Percentiles rank a stretch among this genome's conserved stretches.
These are phyloP conservation scores for Drosophila neocordata DNA, from an alignment of 1,140 invertebrate species.

Conservation along the genomic window DNA sequence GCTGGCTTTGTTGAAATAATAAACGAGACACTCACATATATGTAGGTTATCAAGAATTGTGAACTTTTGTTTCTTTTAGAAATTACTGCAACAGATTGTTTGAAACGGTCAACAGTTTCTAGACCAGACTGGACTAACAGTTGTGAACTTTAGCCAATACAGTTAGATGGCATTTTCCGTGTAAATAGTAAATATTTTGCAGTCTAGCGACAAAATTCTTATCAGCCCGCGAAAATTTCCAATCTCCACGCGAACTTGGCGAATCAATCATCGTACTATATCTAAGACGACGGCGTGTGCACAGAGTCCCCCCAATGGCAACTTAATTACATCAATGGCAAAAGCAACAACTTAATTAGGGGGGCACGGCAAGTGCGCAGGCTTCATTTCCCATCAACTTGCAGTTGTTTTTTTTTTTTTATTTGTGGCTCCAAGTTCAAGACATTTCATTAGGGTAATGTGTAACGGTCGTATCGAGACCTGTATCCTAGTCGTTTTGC, in stretches of 20 bases:
- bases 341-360: slow-evolving; percentile 25
- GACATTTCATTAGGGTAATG: slow-evolving; percentile 51
- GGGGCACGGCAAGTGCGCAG: slow-evolving; percentile 42
- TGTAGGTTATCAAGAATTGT: neutral
- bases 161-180: slow-evolving; percentile 19
- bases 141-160: slow-evolving; percentile 42
- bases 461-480: slow-evolving; percentile 11
- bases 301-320: slow-evolving; percentile 8
- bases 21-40: neutral
- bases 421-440: neutral
- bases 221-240: slow-evolving; percentile 36
- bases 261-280: slow-evolving; percentile 41
- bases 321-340: slow-evolving; percentile 34
- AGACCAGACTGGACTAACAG: slow-evolving; percentile 15
- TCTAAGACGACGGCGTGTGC: slow-evolving; percentile 2
- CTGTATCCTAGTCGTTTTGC: slow-evolving; percentile 18
- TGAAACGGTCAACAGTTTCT: slow-evolving; percentile 20
- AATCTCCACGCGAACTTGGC: slow-evolving; percentile 31
- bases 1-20: too few species aligned
- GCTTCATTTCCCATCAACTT: slow-evolving; percentile 12
- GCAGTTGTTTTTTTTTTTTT: neutral
- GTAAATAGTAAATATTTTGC: slow-evolving; percentile 41
- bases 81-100: neutral
- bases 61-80: neutral
- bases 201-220: slow-evolving; percentile 34